phyloP scores from a whole-genome alignment of 2,113 vertebrate genomes.

The Myocastor coypus region DNA sequence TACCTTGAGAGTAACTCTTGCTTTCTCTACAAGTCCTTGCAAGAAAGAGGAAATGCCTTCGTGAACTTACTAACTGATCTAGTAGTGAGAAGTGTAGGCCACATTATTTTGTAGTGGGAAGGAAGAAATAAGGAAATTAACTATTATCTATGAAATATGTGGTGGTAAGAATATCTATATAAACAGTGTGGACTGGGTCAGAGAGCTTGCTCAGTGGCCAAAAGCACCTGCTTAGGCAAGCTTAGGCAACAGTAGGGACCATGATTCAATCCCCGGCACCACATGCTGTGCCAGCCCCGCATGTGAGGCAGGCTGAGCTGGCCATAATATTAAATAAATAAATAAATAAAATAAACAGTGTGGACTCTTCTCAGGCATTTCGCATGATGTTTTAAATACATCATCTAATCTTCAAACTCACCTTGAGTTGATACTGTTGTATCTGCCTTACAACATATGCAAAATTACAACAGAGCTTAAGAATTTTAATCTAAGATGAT shows the following conservation, averaged over 20 bases:
- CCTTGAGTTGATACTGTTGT: background rate
- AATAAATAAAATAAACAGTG: background rate
- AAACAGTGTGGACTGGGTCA: background rate
- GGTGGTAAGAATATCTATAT: background rate
- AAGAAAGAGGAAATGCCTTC: background rate
- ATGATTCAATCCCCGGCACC: no score
- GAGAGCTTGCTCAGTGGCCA: no score
- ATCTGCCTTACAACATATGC: background rate
- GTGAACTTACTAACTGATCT: background rate
- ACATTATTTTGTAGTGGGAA: background rate
- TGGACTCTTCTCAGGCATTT: background rate
- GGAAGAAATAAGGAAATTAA: background rate
- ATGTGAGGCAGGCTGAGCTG: no score
- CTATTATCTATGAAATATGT: background rate
- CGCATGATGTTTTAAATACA: background rate
- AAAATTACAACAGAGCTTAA: slow-evolving; percentile 26
- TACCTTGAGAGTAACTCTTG: background rate
- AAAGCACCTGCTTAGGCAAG: no score
- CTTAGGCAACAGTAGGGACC: no score
- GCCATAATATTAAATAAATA: no score
- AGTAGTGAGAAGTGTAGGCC: background rate
- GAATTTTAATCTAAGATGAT: slow-evolving; percentile 11
- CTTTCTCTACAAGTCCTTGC: background rate
- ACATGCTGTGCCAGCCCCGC: no score
- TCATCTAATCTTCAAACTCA: slow-evolving; percentile 54